Base-by-base conservation (phyloP, 2,113 vertebrate genomes). In the Herpetotheres cachinnans region DNA sequence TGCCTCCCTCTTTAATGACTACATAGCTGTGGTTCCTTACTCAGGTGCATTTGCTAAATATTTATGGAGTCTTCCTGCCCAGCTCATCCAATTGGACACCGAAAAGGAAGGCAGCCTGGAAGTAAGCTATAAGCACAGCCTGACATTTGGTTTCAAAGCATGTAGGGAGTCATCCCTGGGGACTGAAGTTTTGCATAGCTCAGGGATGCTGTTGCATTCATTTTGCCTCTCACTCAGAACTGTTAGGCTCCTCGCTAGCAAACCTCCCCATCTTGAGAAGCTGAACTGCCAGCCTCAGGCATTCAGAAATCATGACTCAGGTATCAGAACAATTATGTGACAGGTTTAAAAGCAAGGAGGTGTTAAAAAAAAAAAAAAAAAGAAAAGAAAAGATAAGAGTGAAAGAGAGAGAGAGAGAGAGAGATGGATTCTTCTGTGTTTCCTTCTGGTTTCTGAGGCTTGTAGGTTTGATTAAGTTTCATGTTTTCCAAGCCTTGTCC, bases 401-500 rank as follows among this genome's bases (percentile, higher is more conserved):
- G 7, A 34, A 47, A 13, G 2, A 24, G 3, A 29, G 7, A 34
- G 2, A 4, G 4, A 59, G 26, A 40, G 11, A 40, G 0, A n/a
- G 9, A 4, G 8, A 38, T 76, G 30, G 12, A 46, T 77, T 71
- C 14, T 42, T 62, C 56, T 72, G 44, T 74, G 24, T 90, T 95
- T 82, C 76, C 42, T 88, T 94, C 38, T 94, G 78, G 25, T 80
- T 88, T 93, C 62, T 82, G 49, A 77, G 46, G 42, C 12, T 81
- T 95, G 86, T 76, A 65, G 27, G 20, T 56, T 93, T 95, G 73
- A 82, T 66, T 56, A 46, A 85, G 61, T 52, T 61, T 94, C 78
- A 58, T 88, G 87, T 94, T 94, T 95, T 95, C 71, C 92, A 73
- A 92, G 29, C 32, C 46, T 65, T 94, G 70, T 93, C 32, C 55